Conservation (phyloP, 1,140 invertebrate species). For the Mycetomoellerius zeteki region DNA sequence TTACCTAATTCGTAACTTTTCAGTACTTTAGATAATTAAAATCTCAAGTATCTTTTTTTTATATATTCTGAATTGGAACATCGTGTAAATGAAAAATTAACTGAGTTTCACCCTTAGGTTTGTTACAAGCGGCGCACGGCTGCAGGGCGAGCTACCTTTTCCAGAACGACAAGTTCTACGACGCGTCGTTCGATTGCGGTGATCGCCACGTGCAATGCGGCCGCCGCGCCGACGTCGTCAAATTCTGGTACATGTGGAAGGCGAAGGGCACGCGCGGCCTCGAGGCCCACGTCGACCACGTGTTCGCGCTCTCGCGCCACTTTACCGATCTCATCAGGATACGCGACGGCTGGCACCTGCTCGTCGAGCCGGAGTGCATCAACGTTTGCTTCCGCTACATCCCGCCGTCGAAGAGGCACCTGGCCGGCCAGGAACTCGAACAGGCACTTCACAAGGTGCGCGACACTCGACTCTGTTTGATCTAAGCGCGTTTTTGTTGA, state of each 20-base stretch:
- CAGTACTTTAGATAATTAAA: background rate
- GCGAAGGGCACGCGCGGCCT: constrained; percentile 95
- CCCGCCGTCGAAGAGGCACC: constrained; percentile 89
- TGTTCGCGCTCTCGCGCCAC: constrained; percentile 92
- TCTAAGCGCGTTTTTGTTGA: background rate
- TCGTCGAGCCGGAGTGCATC: constrained; percentile 95
- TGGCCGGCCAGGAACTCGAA: constrained; percentile 90
- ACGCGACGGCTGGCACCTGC: constrained; percentile 91
- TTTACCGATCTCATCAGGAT: constrained; percentile 91
- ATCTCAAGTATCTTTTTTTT: background rate
- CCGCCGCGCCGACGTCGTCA: constrained; percentile 96
- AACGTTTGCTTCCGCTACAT: constrained; percentile 99
- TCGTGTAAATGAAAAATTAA: constrained; percentile 75
- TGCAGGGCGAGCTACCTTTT: constrained; percentile 96
- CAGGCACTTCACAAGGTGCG: constrained; percentile 89
- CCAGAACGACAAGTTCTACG: constrained; percentile 98
- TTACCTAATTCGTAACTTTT: background rate
- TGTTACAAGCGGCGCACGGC: constrained; percentile 86
- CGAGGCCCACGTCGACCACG: constrained; percentile 92
- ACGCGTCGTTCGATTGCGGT: constrained; percentile 95
- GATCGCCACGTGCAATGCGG: constrained; percentile 98
- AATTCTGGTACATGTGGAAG: constrained; percentile 99
- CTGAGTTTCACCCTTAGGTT: constrained; percentile 6
- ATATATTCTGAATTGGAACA: background rate
- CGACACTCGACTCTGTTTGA: background rate